These are phyloP conservation scores for Aphidius colemani DNA, from an alignment of 2,888 invertebrate species.

Conservation along the genomic window DNA sequence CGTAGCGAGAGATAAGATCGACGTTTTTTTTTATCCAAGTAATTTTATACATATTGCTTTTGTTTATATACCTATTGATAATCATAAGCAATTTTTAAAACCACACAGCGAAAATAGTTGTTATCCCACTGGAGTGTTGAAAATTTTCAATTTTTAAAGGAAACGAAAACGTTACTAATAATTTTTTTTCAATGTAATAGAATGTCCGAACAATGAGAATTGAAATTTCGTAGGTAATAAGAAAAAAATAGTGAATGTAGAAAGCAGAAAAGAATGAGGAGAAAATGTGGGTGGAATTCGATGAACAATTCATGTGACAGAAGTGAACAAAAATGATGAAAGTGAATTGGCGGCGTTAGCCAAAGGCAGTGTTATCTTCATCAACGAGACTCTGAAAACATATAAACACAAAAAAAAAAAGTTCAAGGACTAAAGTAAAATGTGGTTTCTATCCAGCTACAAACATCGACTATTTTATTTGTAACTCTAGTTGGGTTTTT, in stretches of 20 bases:
- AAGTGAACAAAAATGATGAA: constrained; percentile 6
- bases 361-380: constrained; percentile 2
- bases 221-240: neutral
- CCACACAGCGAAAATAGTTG: too few species aligned
- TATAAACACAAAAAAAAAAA: too few species aligned
- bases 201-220: neutral
- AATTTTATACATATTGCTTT: neutral
- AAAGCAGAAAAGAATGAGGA: neutral
- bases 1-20: constrained; percentile 35
- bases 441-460: neutral
- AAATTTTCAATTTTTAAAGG: too few species aligned
- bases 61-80: too few species aligned
- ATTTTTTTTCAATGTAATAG: too few species aligned
- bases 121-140: too few species aligned
- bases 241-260: neutral
- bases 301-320: constrained; percentile 3
- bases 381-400: neutral
- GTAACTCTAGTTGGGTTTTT: constrained; percentile 37
- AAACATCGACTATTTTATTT: constrained; percentile 41
- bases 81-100: too few species aligned
- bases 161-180: too few species aligned
- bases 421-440: neutral
- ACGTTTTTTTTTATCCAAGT: neutral
- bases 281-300: constrained; percentile 2
- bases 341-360: constrained; percentile 31